Evolutionary conservation across 2,888 invertebrate genomes (phyloP).

Genomic region (Acrocyrtus sp.): DNA sequence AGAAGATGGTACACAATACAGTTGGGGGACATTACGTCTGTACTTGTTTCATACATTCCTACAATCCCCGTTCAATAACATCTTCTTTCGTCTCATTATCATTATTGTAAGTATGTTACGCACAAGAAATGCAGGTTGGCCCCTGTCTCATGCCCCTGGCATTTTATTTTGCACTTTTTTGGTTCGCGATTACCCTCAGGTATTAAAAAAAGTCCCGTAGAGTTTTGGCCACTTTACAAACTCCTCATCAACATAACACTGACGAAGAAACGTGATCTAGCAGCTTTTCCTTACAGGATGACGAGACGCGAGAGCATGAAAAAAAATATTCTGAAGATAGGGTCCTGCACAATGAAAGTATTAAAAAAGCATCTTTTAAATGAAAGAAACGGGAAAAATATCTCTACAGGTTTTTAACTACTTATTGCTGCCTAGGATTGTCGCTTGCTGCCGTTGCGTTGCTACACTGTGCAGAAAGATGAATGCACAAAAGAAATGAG

Average conservation of each 20-base stretch:
- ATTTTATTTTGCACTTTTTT: constrained; percentile 42
- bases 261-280: background rate
- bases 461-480: background rate
- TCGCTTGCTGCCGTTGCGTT: too few species aligned
- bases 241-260: background rate
- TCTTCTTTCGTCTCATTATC: background rate
- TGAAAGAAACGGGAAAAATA: background rate
- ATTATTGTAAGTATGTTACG: constrained; percentile 6
- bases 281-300: background rate
- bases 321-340: too few species aligned
- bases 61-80: background rate
- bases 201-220: constrained; percentile 49
- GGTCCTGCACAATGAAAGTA: too few species aligned
- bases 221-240: constrained; percentile 12
- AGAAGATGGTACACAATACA: too few species aligned
- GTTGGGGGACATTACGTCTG: too few species aligned
- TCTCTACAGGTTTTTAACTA: constrained; percentile 12
- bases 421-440: background rate
- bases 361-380: background rate
- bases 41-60: background rate
- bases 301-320: too few species aligned
- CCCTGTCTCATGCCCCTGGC: constrained; percentile 35
- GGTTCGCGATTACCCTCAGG: constrained; percentile 38
- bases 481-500: background rate
- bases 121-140: constrained; percentile 13